Conservation (phyloP, 2,888 invertebrate genomes). For the Laspeyria flexula region DNA sequence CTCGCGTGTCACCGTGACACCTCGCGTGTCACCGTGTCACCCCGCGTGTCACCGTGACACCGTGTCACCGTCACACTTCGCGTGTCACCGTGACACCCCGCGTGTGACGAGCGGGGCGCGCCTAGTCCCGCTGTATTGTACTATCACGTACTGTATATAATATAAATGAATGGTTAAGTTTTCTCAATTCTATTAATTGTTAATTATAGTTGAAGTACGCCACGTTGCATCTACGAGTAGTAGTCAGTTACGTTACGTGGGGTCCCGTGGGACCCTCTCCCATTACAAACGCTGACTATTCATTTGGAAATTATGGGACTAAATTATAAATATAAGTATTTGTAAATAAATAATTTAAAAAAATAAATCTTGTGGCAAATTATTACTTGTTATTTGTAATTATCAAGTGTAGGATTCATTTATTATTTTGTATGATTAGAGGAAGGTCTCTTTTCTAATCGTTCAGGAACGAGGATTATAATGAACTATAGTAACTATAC, state of each 20-base stretch:
- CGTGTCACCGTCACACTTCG: too few relatives aligned
- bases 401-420: constrained; percentile 67
- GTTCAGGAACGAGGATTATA: constrained; percentile 62
- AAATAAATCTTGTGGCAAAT: constrained; percentile 80
- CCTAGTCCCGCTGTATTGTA: neutral
- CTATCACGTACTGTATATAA: constrained; percentile 32
- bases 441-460: constrained; percentile 64
- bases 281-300: constrained; percentile 62
- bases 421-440: constrained; percentile 75
- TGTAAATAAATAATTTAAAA: constrained; percentile 79
- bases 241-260: constrained; percentile 1
- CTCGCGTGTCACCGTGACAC: too few relatives aligned
- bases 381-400: constrained; percentile 78
- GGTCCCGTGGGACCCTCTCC: neutral
- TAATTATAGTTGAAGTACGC: constrained; percentile 41
- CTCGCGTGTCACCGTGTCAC: constrained; percentile 8
- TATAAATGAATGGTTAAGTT: constrained; percentile 66
- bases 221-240: constrained; percentile 20
- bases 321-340: constrained; percentile 79
- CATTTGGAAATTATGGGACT: constrained; percentile 83
- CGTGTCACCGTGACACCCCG: too few relatives aligned
- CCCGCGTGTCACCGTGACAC: too few relatives aligned
- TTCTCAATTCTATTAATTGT: constrained; percentile 72
- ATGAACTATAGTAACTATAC: constrained; percentile 75
- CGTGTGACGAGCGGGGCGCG: too few relatives aligned